A percentile compares a stretch with the other conserved stretches of the same genome.
Conservation (phyloP, 2,888 invertebrate species). For the Drosophila merina region DNA sequence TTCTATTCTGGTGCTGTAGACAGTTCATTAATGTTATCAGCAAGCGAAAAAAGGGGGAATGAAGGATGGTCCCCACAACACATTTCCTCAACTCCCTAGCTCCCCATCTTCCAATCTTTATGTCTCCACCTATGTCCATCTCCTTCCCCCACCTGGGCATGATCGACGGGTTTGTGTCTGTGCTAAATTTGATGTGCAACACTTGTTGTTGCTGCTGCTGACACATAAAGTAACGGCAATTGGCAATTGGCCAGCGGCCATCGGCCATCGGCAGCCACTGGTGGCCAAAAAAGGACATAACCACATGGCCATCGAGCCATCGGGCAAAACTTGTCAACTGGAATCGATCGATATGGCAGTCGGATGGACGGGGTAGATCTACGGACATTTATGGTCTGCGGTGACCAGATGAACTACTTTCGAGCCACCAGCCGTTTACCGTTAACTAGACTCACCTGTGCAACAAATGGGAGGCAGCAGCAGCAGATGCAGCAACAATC, state of each 20-base stretch:
- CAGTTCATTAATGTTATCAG: slow-evolving; percentile 77
- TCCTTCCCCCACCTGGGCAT: slow-evolving; percentile 14
- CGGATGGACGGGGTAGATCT: not conserved
- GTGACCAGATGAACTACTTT: slow-evolving; percentile 76
- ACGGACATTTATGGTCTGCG: slow-evolving; percentile 60
- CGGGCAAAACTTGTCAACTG: slow-evolving; percentile 43
- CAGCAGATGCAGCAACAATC: slow-evolving; percentile 9
- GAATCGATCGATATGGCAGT: slow-evolving; percentile 43
- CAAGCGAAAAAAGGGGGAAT: slow-evolving; percentile 53
- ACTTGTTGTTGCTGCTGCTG: slow-evolving; percentile 43
- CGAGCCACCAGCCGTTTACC: slow-evolving; percentile 48
- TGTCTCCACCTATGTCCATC: not conserved
- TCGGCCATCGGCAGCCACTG: slow-evolving; percentile 14
- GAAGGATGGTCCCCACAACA: slow-evolving; percentile 16
- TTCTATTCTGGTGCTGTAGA: slow-evolving; percentile 75
- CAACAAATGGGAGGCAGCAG: slow-evolving; percentile 7
- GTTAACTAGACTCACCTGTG: slow-evolving; percentile 67
- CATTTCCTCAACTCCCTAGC: not conserved
- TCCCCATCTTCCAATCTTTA: not conserved
- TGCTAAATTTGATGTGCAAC: slow-evolving; percentile 45
- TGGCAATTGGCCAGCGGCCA: slow-evolving; percentile 38
- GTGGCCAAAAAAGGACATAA: slow-evolving; percentile 66
- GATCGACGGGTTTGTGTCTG: slow-evolving; percentile 54
- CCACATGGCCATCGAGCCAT: slow-evolving; percentile 37
- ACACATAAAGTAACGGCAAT: slow-evolving; percentile 48